Percentiles rank a stretch among this genome's conserved stretches.
These are phyloP conservation scores for Pollenia amentaria DNA, from an alignment of 2,888 invertebrate genomes.

Conservation along the genomic window DNA sequence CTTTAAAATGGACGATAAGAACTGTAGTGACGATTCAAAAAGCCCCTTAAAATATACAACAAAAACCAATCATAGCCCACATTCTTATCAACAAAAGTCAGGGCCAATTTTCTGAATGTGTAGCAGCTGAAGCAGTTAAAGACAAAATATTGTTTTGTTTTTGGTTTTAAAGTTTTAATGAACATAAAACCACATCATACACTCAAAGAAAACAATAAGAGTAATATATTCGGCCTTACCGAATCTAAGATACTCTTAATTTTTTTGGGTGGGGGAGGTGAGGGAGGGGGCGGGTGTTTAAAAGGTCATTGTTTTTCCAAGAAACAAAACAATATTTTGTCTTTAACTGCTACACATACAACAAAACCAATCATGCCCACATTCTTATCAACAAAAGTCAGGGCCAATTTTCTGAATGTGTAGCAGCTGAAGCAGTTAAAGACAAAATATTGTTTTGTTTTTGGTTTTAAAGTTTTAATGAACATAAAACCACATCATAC, in stretches of 20 bases:
- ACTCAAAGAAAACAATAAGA: no score
- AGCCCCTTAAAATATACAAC: background rate
- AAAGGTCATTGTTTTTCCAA: no score
- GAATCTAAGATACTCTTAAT: no score
- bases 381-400: conserved; percentile 39
- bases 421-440: background rate
- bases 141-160: conserved; percentile 11
- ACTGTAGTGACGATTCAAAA: conserved; percentile 30
- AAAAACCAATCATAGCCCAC: background rate
- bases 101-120: conserved; percentile 35
- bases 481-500: background rate
- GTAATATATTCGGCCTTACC: no score
- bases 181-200: background rate
- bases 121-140: background rate
- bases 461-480: background rate
- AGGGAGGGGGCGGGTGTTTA: no score
- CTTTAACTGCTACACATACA: background rate
- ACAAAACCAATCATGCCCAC: conserved; percentile 7
- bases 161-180: background rate
- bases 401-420: conserved; percentile 35
- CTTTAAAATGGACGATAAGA: conserved; percentile 41
- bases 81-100: conserved; percentile 39
- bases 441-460: conserved; percentile 11
- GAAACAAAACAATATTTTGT: no score
- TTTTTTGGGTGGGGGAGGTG: no score